A percentile compares a stretch with the other conserved stretches of the same genome.
Conservation (phyloP, 2,888 invertebrate genomes). For the Eucriotettix oculatus region DNA sequence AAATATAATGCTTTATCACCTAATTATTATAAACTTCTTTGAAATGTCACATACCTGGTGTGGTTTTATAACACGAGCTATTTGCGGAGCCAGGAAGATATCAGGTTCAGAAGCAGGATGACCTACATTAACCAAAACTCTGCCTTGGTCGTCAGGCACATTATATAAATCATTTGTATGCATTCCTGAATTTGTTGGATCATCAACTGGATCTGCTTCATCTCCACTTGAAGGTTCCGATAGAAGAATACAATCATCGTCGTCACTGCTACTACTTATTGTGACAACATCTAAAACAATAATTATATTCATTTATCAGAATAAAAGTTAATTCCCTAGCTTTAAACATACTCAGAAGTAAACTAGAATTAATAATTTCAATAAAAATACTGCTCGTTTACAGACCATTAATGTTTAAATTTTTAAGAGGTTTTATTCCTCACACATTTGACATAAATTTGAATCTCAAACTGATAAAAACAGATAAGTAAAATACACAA, state of each 20-base stretch:
- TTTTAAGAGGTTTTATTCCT: too few species aligned
- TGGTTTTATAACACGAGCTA: slow-evolving; percentile 81
- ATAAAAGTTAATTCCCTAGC: too few species aligned
- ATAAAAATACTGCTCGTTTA: too few species aligned
- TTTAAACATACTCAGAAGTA: too few species aligned
- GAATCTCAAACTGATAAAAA: too few species aligned
- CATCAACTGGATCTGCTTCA: slow-evolving; percentile 62
- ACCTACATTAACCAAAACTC: slow-evolving; percentile 84
- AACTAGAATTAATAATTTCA: too few species aligned
- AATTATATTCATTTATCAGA: not conserved
- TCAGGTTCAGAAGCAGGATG: slow-evolving; percentile 83
- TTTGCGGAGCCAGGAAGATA: slow-evolving; percentile 80
- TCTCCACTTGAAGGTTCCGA: slow-evolving; percentile 68
- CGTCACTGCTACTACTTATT: slow-evolving; percentile 54
- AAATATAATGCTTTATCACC: too few species aligned
- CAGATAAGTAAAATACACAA: too few species aligned
- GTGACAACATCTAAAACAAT: slow-evolving; percentile 44
- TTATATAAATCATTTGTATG: slow-evolving; percentile 89
- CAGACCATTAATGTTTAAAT: too few species aligned
- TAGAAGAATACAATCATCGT: slow-evolving; percentile 75
- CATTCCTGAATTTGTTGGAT: slow-evolving; percentile 79
- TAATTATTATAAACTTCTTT: too few species aligned
- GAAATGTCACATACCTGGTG: slow-evolving; percentile 52
- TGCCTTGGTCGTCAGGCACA: slow-evolving; percentile 75
- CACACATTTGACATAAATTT: too few species aligned